Evolutionary conservation across 2,888 invertebrate genomes (phyloP), one percentile per base, ranked within the genome.

Genomic region (Folsomia candida): DNA sequence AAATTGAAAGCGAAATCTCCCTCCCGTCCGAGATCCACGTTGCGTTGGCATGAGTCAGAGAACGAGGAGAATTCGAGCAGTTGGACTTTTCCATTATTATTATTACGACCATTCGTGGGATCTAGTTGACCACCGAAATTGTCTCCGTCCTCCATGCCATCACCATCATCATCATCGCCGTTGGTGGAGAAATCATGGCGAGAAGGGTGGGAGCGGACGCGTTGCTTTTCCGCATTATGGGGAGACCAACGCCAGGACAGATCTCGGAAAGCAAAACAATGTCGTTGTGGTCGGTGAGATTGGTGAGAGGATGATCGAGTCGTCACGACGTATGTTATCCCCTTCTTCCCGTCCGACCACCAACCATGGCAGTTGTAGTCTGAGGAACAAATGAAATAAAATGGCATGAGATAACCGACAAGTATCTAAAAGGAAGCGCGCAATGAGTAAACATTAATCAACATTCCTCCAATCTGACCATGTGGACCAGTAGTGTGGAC

Each of bases 301-400:
- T 67, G 54, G 29, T 70, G 51, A 22, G 69, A 54, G 51, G 71
- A 59, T 54, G 65, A 68, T 63, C 65, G 67, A 69, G 71, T 69
- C 71, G 78, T 68, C 6, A 78, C 73, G 60, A 78, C 63, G 70
- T 75, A 78, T 25, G 71, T 76, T 26, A 75, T 68, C 28, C 77
- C 79, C 58, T 69, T 60, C 57, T 77, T 76, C 68, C 76, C 77
- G 4, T 54, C 54, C 4, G 54, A 54, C 77, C 77, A 79, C 77
- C 72, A 77, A 4, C 79, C 79, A 69, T 77, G 74, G 68, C 79
- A 79, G 54, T 67, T 70, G 63, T 76, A 77, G 20, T 74, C 76
- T 78, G 62, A n/a, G 26, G 26, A 22, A 68, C 28, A 25, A 37
- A 67, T 22, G 20, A 54, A 54, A 54, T 22, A 37, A 37, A 37